Evolutionary conservation across 2,113 vertebrate species (phyloP), one percentile per base, ranked within the genome.

Genomic region (Aix galericulata): DNA sequence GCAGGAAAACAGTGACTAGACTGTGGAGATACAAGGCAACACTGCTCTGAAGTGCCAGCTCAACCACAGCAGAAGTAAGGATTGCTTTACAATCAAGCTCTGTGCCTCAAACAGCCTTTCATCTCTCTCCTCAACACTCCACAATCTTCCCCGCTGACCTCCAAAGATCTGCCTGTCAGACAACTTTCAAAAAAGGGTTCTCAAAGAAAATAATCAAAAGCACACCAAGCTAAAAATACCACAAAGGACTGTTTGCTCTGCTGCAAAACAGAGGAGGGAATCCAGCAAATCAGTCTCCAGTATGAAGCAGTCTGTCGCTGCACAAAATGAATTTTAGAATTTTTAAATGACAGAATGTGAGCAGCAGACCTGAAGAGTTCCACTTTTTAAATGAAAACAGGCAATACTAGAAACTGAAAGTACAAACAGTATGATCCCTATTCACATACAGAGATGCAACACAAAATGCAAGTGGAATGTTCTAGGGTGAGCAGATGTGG

Each of bases 201-300:
- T 83, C 46, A 78, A 82, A 67, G 48, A 76, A 86, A 95, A 81
- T 56, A 77, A 90, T 71, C 59, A 63, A 81, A 88, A 82, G 55
- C 15, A 86, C 6, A 13, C 31, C 42, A 66, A 86, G 36, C 77
- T 88, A 72, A 76, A 92, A 88, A 79, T 34, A 80, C 14, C 52
- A 72, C 27, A 80, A 67, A 93, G 66, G 36, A 46, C 34, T 58
- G 64, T 66, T 40, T 63, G 36, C 26, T 23, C 44, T 73, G 32
- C 11, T 83, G 72, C 82, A 83, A 69, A 95, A 38, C 21, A 68
- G 29, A 73, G 62, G 53, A 83, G 34, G 18, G 52, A 50, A 34
- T 81, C 40, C 62, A 81, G 50, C 48, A 75, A 78, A 55, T 55
- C 3, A 72, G 12, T 22, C 56, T 71, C 66, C 50, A 27, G 46